Evolutionary conservation across 2,888 invertebrate species (phyloP).

Genomic region (Cephus sareptanus): DNA sequence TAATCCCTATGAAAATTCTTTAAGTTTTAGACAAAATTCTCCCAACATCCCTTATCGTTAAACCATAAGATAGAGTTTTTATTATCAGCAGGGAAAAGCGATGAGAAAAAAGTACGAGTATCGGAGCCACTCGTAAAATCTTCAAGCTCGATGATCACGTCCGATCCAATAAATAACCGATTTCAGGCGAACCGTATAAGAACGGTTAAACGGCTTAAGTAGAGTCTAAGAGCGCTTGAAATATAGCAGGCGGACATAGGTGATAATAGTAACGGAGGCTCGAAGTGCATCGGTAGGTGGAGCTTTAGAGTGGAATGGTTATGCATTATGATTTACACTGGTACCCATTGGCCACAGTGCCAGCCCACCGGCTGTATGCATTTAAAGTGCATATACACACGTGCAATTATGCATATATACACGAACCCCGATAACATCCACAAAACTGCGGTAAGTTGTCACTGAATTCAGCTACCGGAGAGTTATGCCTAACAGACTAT

Average conservation of each 20-base stretch:
- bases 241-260: slow-evolving; percentile 12
- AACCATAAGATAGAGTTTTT: too few relatives aligned
- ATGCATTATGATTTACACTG: slow-evolving; percentile 54
- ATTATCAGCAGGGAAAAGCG: too few relatives aligned
- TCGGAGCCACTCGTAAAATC: too few relatives aligned
- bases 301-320: slow-evolving; percentile 45
- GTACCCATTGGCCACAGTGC: slow-evolving; percentile 42
- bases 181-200: neutral
- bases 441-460: slow-evolving; percentile 35
- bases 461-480: slow-evolving; percentile 18
- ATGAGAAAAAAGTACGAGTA: too few relatives aligned
- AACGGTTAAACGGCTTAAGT: slow-evolving; percentile 3
- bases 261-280: slow-evolving; percentile 39
- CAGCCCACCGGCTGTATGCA: slow-evolving; percentile 30
- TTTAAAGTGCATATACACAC: slow-evolving; percentile 10
- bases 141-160: too few relatives aligned
- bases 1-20: too few relatives aligned
- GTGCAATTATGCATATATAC: neutral
- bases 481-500: too few relatives aligned
- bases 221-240: neutral
- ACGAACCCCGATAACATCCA: slow-evolving; percentile 16
- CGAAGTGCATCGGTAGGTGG: slow-evolving; percentile 40
- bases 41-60: too few relatives aligned
- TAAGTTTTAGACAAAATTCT: too few relatives aligned
- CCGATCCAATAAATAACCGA: too few relatives aligned